Conservation (phyloP, 2,797 vertebrate genomes). For the Eidolon dupreanum region DNA sequence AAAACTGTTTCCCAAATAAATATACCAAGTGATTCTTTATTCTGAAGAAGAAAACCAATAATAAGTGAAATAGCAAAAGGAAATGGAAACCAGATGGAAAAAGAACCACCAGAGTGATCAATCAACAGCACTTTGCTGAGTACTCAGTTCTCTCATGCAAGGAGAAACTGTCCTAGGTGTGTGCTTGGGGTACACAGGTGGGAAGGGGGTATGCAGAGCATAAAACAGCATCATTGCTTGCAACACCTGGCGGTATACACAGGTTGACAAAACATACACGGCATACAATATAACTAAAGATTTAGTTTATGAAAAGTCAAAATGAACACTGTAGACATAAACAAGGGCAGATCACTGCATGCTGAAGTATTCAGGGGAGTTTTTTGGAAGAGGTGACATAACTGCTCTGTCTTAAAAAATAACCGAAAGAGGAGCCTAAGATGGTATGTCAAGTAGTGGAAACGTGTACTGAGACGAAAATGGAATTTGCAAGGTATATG, state of each 20-base stretch:
- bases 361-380: background rate
- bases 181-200: too few species aligned
- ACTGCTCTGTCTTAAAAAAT: background rate
- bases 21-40: background rate
- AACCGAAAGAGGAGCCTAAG: background rate
- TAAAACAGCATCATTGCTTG: background rate
- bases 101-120: background rate
- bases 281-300: background rate
- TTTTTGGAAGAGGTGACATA: background rate
- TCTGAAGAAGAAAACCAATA: background rate
- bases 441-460: background rate
- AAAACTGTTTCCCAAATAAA: background rate
- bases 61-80: background rate
- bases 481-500: background rate
- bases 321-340: background rate
- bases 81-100: background rate
- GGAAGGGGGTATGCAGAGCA: background rate
- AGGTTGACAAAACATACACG: background rate
- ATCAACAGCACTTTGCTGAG: background rate
- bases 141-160: too few species aligned
- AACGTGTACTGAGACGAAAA: background rate
- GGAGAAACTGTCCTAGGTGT: too few species aligned
- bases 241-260: background rate
- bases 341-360: background rate
- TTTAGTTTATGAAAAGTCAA: background rate